Percentiles rank a stretch among this genome's conserved stretches.
Conservation (phyloP, 1,140 invertebrate genomes). For the Calycopis cecrops region DNA sequence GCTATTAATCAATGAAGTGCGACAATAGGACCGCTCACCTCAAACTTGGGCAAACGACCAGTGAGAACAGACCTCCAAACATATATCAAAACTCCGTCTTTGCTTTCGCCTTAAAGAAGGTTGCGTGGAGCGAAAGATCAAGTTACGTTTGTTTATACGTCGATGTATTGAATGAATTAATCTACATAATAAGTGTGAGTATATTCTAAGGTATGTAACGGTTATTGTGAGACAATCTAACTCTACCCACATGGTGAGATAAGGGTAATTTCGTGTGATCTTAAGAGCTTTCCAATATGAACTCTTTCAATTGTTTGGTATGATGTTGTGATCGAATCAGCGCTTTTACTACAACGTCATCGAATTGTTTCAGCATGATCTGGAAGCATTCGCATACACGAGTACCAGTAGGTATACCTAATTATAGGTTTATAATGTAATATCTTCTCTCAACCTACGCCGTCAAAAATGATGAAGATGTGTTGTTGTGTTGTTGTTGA, state of each 20-base stretch:
- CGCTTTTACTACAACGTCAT: no score
- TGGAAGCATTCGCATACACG: no score
- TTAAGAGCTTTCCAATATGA: neutral
- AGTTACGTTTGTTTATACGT: constrained; percentile 27
- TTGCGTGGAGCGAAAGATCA: constrained; percentile 28
- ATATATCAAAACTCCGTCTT: constrained; percentile 20
- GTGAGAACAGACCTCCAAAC: constrained; percentile 29
- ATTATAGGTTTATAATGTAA: no score
- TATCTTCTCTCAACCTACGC: no score
- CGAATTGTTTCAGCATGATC: no score
- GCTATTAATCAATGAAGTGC: constrained; percentile 61
- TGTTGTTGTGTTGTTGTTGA: no score
- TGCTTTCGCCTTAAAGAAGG: constrained; percentile 8
- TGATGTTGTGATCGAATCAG: no score
- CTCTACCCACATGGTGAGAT: constrained; percentile 35
- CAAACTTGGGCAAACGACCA: constrained; percentile 44
- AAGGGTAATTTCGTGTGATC: constrained; percentile 3
- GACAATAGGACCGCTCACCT: constrained; percentile 66
- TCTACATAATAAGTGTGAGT: constrained; percentile 49
- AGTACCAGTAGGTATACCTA: no score
- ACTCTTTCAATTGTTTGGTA: no score
- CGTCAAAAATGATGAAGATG: no score
- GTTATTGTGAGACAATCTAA: constrained; percentile 48
- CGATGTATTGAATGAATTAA: constrained; percentile 44
- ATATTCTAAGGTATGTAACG: constrained; percentile 43